These are phyloP conservation scores for Halichoerus grypus DNA, from an alignment of 2,113 vertebrate species.

Conservation along the genomic window DNA sequence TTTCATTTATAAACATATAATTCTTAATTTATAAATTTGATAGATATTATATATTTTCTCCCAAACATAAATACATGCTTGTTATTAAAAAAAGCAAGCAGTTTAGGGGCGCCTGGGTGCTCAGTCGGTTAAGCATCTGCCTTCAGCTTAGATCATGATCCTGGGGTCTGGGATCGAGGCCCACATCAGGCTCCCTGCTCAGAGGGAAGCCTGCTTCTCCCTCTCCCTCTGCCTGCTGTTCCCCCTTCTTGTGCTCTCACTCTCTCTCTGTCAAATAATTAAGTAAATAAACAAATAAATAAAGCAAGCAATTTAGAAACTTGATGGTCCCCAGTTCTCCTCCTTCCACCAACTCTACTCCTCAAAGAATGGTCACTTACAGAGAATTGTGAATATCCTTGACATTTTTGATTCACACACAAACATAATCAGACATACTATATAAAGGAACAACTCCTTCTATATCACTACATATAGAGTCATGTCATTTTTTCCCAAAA, in stretches of 20 bases:
- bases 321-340: not conserved
- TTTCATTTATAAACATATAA: constrained; percentile 45
- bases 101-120: not conserved
- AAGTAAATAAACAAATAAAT: not conserved
- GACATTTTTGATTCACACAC: not conserved
- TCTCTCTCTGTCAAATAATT: not conserved
- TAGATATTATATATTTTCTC: not conserved
- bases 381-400: not conserved
- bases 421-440: constrained; percentile 29
- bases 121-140: not conserved
- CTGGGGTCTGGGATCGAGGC: not conserved
- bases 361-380: constrained; percentile 8
- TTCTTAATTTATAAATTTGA: constrained; percentile 21
- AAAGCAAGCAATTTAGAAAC: constrained; percentile 8
- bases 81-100: not conserved
- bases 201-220: not conserved
- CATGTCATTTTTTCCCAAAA: not conserved
- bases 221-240: not conserved
- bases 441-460: not conserved
- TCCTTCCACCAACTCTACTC: not conserved
- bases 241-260: not conserved
- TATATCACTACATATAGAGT: not conserved
- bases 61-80: constrained; percentile 25
- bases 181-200: not conserved
- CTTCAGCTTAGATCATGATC: not conserved